Conservation (phyloP, 2,888 invertebrate species). For the Drosophila macrospina region DNA sequence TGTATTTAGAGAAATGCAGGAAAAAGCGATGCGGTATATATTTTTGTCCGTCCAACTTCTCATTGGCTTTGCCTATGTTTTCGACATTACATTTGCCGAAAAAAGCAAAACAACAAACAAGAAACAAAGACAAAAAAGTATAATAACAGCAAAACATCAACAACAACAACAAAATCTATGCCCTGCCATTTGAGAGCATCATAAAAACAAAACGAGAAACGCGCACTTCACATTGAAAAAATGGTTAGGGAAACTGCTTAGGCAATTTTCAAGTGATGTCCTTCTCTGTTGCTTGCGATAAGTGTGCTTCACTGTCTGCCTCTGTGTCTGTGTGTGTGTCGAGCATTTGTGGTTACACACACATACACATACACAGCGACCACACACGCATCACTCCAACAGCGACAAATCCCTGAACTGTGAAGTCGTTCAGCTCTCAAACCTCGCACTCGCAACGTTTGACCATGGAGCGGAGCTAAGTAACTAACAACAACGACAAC, state of each 20-base stretch:
- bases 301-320: conserved; percentile 53
- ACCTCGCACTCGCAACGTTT: neutral
- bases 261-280: conserved; percentile 82
- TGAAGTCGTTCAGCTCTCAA: conserved; percentile 33
- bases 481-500: conserved; percentile 76
- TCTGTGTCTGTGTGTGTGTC: conserved; percentile 25
- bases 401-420: conserved; percentile 29
- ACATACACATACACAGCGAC: conserved; percentile 17
- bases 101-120: conserved; percentile 19
- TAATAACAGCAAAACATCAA: conserved; percentile 12
- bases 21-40: conserved; percentile 45
- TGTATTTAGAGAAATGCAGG: conserved; percentile 44
- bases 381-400: conserved; percentile 52
- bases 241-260: conserved; percentile 69
- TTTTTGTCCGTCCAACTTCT: conserved; percentile 31
- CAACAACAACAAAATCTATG: conserved; percentile 40
- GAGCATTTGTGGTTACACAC: conserved; percentile 57
- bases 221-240: conserved; percentile 48
- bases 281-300: conserved; percentile 65
- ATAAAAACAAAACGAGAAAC: conserved; percentile 66
- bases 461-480: conserved; percentile 41
- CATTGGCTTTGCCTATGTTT: conserved; percentile 38
- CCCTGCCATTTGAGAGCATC: conserved; percentile 50
- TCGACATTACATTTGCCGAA: conserved; percentile 53
- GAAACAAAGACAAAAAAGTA: conserved; percentile 26